Evolutionary conservation across 2,797 vertebrate genomes (phyloP), one percentile per base, ranked within the genome.

Genomic region (Sebastes taczanowskii): DNA sequence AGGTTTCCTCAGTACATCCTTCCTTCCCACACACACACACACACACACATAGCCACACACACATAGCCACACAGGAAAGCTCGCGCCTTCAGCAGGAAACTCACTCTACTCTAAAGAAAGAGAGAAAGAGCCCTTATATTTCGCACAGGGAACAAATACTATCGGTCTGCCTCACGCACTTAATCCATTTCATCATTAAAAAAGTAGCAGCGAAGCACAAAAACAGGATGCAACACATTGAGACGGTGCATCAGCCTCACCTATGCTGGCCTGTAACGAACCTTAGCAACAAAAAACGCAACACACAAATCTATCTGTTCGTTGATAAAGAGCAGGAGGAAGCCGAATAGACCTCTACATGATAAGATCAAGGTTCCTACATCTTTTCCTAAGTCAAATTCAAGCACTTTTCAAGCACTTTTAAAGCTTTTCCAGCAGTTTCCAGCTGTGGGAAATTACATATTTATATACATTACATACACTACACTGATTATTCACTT

Each of bases 1-100:
- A 80, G 84, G 80, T 78, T 89, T 89, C 81, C 86, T 83, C 53
- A 62, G 74, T 55, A 52, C 66, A 34, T 83, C 84, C 86, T 84
- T 78, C 84, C 81, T 74, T 30, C 63, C 7, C 42, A 52, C 77
- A 62, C 77, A 55, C 27, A 27, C 27, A 38, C 29, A 29, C 27
- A 32, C 52, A 65, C 63, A 46, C 9, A 42, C n/a, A n/a, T n/a
- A n/a, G n/a, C n/a, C 25, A 38, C 27, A 29, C 27, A 32, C 52
- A 65, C 63, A 46, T 9, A 42, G 16, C 16, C 49, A 11, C 42
- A 77, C 77, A 83, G 71, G 77, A 85, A 86, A 75, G 27, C 69
- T 74, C 71, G 60, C 2, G 22, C 29, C 73, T 67, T 25, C 10
- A 74, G 79, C 77, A 90, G 81, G 87, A 91, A 89, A 77, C 69